Percentiles rank a stretch among this genome's conserved stretches.
Evolutionary conservation across 1,140 invertebrate genomes (phyloP).

Genomic region (Danaus plexippus): DNA sequence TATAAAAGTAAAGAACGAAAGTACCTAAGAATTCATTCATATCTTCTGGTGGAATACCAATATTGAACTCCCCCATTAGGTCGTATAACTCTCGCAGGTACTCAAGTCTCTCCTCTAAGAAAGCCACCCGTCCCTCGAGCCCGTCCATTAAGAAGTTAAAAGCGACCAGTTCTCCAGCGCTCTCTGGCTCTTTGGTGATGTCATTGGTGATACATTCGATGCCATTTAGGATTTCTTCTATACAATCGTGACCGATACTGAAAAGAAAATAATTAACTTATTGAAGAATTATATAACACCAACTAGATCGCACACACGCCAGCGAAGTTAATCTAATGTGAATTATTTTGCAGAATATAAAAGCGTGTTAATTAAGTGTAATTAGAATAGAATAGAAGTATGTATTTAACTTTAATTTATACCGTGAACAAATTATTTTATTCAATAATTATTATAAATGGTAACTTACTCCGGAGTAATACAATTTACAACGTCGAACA

Average conservation of each 20-base stretch:
- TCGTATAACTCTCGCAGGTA: constrained; percentile 71
- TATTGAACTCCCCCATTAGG: constrained; percentile 71
- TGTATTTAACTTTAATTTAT: too few species aligned
- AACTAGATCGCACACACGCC: neutral
- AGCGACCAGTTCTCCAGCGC: constrained; percentile 49
- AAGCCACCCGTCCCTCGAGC: constrained; percentile 52
- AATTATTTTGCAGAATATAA: too few species aligned
- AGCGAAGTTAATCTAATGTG: too few species aligned
- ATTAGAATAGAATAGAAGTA: too few species aligned
- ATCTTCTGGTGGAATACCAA: constrained; percentile 67
- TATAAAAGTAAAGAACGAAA: neutral
- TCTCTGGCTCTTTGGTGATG: constrained; percentile 49
- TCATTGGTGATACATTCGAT: constrained; percentile 46
- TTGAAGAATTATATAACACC: neutral
- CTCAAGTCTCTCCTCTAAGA: constrained; percentile 63
- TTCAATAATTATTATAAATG: too few species aligned
- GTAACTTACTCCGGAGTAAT: constrained; percentile 52
- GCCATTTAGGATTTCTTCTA: constrained; percentile 47
- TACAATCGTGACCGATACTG: constrained; percentile 52
- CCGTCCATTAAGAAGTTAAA: constrained; percentile 69
- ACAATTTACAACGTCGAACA: constrained; percentile 74
- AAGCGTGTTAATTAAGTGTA: too few species aligned
- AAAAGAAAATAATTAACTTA: neutral
- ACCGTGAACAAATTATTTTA: too few species aligned
- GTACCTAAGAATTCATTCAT: constrained; percentile 68